Percentiles rank a stretch among this genome's conserved stretches.
Conservation (phyloP, 2,888 invertebrate species). For the Athalia circularis region DNA sequence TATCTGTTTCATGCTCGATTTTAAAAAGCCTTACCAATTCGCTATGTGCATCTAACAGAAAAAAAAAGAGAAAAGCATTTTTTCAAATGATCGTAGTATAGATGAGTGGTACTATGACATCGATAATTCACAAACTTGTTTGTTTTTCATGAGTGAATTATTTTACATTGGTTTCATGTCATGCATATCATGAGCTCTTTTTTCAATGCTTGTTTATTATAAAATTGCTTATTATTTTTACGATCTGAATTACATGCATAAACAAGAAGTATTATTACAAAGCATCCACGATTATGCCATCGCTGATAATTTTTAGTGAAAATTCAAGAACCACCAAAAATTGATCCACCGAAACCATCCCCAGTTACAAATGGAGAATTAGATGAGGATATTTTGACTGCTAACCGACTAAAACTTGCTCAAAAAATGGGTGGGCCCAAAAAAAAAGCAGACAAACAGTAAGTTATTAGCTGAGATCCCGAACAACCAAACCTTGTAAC, state of each 20-base stretch:
- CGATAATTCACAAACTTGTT: background rate
- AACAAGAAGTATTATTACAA: background rate
- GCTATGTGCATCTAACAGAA: slow-evolving; percentile 58
- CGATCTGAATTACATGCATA: slow-evolving; percentile 23
- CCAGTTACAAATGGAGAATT: slow-evolving; percentile 68
- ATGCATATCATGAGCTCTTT: background rate
- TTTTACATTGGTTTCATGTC: background rate
- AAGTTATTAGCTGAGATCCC: slow-evolving; percentile 58
- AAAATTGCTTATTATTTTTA: background rate
- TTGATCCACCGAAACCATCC: slow-evolving; percentile 73
- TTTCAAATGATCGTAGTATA: slow-evolving; percentile 59
- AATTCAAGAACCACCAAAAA: slow-evolving; percentile 70
- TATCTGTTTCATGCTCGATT: slow-evolving; percentile 13
- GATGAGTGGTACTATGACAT: slow-evolving; percentile 58
- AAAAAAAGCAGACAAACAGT: slow-evolving; percentile 79
- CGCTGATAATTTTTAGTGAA: slow-evolving; percentile 57
- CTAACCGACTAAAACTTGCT: slow-evolving; percentile 87
- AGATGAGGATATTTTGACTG: slow-evolving; percentile 83
- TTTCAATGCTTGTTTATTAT: background rate
- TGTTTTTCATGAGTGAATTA: background rate
- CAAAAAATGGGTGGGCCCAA: slow-evolving; percentile 84
- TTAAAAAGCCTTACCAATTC: slow-evolving; percentile 52
- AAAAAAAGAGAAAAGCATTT: slow-evolving; percentile 66
- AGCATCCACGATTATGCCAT: slow-evolving; percentile 16
- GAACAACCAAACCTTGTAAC: background rate